Evolutionary conservation across 2,113 vertebrate species (phyloP), one percentile per base, ranked within the genome.

Genomic region (Glareola pratincola): DNA sequence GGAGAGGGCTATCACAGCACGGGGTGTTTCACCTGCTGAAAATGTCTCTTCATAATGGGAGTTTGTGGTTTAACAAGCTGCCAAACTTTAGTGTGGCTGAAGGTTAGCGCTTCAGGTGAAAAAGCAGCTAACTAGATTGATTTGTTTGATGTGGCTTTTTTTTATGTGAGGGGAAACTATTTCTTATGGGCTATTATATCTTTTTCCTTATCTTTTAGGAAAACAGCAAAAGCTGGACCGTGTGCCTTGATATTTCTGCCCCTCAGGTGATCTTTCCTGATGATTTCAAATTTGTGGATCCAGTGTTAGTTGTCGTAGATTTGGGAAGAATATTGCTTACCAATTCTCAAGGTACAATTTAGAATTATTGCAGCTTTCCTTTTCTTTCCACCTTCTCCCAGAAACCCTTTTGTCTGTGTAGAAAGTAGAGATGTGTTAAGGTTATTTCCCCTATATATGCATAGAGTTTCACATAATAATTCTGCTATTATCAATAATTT

Each of bases 261-360:
- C 99, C 99, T 92, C 99, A 99, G 86, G 99, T 99, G 96, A 99
- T 99, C 95, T 99, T 99, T 76, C 99, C 99, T 0, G 99, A 99
- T 97, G 99, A 99, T 95, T 99, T 99, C 97, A 99, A 99, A 87
- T 99, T 98, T 66, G 98, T 89, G 85, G 99, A 99, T 95, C 99
- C 99, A 0, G 98, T 99, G 96, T 94, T 99, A 73, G 99, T 99
- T 62, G 98, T 99, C 37, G 98, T 99, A 77, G 99, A 99, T 96
- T 98, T 99, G 74, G 99, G 99, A 64, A 99, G 99, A 92, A 99
- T 99, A 95, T 98, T 99, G 13, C 98, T 99, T 73, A 99, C 99
- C 26, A 99, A 99, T 97, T 99, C 98, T 77, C 98, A 99, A 99
- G 99, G 99, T 99, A 98, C 5, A n/a, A 17, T 77, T 32, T 43